These are phyloP conservation scores for Cephalotes varians DNA, from an alignment of 2,888 invertebrate species.

Conservation along the genomic window DNA sequence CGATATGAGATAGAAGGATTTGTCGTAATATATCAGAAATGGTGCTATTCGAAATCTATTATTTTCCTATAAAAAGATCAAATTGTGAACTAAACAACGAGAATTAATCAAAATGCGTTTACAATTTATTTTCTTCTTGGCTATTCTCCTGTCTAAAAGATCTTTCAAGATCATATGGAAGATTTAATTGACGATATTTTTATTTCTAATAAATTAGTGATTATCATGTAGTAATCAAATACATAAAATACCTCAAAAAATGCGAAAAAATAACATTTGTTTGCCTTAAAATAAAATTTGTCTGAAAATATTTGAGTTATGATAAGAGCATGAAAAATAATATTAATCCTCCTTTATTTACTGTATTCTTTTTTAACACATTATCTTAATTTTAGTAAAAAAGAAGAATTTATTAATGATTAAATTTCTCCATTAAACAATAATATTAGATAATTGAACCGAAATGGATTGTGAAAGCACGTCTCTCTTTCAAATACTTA, in stretches of 20 bases:
- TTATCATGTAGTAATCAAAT: not conserved
- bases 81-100: constrained; percentile 44
- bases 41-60: constrained; percentile 69
- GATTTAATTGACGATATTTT: constrained; percentile 1
- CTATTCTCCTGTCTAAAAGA: not conserved
- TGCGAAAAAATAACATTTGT: not conserved
- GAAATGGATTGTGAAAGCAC: not conserved
- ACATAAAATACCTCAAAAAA: not conserved
- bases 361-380: too few relatives aligned
- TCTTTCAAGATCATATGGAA: not conserved
- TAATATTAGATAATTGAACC: not conserved
- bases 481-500: not conserved
- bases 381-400: not conserved
- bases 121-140: constrained; percentile 62
- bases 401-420: not conserved
- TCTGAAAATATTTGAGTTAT: not conserved
- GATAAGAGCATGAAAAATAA: not conserved
- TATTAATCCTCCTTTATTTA: not conserved
- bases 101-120: constrained; percentile 55
- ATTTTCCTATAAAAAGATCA: constrained; percentile 71
- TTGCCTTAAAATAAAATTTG: not conserved
- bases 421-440: not conserved
- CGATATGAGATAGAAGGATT: constrained; percentile 68
- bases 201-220: not conserved
- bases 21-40: constrained; percentile 69